These are phyloP conservation scores for Ascaphus truei DNA, from an alignment of 2,113 vertebrate genomes.

Conservation along the genomic window DNA sequence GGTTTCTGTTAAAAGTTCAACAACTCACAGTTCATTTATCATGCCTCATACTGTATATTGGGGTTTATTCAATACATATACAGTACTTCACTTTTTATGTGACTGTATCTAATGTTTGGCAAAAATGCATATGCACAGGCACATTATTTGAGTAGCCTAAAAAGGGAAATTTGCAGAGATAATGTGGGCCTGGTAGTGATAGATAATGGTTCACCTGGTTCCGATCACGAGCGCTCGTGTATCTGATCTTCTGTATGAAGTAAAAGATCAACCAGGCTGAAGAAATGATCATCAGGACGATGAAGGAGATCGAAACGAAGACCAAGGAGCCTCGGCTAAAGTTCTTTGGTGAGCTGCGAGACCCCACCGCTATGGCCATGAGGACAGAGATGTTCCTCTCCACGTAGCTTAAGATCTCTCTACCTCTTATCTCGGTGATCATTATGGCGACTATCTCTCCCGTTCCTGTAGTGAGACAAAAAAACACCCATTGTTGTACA, in stretches of 20 bases:
- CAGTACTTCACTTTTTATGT: too few relatives aligned
- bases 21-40: too few relatives aligned
- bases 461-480: constrained; percentile 70
- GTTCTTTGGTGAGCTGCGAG: constrained; percentile 75
- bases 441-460: constrained; percentile 94
- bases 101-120: too few relatives aligned
- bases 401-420: constrained; percentile 87
- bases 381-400: constrained; percentile 89
- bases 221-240: constrained; percentile 83
- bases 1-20: too few relatives aligned
- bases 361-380: constrained; percentile 84
- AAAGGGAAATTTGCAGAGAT: too few relatives aligned
- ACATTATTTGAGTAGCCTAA: too few relatives aligned
- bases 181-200: too few relatives aligned
- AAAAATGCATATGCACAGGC: too few relatives aligned
- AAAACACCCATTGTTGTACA: too few relatives aligned
- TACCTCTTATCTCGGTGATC: constrained; percentile 90
- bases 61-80: too few relatives aligned
- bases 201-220: constrained; percentile 83
- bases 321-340: constrained; percentile 89
- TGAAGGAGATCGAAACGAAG: constrained; percentile 97
- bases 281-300: constrained; percentile 96
- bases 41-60: too few relatives aligned
- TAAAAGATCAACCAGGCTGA: constrained; percentile 98
- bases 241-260: constrained; percentile 97